Evolutionary conservation across 2,797 vertebrate genomes (phyloP).

Genomic region (Lacerta agilis): DNA sequence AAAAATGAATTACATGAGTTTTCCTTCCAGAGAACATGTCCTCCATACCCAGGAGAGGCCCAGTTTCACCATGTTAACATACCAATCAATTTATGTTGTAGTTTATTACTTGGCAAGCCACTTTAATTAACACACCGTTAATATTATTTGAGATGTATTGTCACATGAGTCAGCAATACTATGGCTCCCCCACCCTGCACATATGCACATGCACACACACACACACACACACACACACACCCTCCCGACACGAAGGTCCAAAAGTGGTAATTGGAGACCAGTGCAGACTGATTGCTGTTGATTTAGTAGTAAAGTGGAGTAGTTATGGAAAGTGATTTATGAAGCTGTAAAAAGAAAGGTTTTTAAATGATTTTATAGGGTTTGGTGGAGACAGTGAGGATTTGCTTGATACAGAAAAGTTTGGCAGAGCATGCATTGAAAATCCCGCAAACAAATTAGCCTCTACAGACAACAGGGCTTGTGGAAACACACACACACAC

Average conservation of each 20-base stretch:
- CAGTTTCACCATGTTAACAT: constrained; percentile 41
- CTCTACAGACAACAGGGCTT: too few species aligned
- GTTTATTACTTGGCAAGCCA: constrained; percentile 56
- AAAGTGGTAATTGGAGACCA: constrained; percentile 34
- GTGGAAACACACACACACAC: too few species aligned
- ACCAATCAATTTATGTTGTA: constrained; percentile 45
- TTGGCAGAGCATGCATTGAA: fast-evolving
- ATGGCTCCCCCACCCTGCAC: not conserved
- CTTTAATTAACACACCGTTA: constrained; percentile 67
- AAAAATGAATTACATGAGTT: too few species aligned
- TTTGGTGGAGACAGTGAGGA: constrained; percentile 11
- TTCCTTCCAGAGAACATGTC: not conserved
- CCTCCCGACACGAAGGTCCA: not conserved
- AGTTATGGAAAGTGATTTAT: constrained; percentile 59
- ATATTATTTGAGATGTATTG: constrained; percentile 48
- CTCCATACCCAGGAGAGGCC: not conserved
- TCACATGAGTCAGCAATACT: constrained; percentile 57
- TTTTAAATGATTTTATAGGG: constrained; percentile 18
- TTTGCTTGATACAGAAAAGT: constrained; percentile 15
- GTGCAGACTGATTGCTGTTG: constrained; percentile 9
- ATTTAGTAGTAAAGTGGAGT: constrained; percentile 51
- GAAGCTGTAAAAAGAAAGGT: constrained; percentile 29
- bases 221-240: too few species aligned
- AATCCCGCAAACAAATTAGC: too few species aligned
- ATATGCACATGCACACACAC: too few species aligned